These are phyloP conservation scores for Caenorhabditis becei DNA, from an alignment of 2,888 invertebrate species.

Conservation along the genomic window DNA sequence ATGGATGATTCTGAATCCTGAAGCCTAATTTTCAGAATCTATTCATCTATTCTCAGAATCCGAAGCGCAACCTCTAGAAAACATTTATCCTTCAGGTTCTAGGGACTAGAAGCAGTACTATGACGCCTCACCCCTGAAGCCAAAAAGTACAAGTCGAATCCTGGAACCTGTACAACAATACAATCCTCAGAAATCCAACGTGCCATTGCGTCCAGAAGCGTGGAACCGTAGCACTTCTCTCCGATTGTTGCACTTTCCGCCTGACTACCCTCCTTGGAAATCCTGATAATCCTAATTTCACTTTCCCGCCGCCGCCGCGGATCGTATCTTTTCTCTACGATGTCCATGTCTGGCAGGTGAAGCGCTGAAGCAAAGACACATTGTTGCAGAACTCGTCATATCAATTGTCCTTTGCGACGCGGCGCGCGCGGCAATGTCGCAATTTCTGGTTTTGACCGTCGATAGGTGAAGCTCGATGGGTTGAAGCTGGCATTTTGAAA, in stretches of 20 bases:
- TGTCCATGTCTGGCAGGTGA: conserved; percentile 43
- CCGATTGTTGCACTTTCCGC: conserved; percentile 44
- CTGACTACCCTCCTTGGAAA: conserved; percentile 19
- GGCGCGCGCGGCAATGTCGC: conserved; percentile 36
- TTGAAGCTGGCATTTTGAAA: conserved; percentile 12
- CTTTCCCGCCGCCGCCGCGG: conserved; percentile 10
- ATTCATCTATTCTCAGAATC: too few species aligned
- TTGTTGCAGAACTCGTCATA: conserved; percentile 61
- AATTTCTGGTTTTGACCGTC: conserved; percentile 57
- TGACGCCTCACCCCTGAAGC: too few species aligned
- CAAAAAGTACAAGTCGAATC: too few species aligned
- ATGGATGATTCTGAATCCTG: too few species aligned
- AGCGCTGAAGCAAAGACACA: conserved; percentile 31
- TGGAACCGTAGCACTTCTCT: conserved; percentile 37
- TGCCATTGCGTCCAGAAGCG: neutral
- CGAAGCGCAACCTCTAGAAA: too few species aligned
- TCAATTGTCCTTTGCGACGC: conserved; percentile 56
- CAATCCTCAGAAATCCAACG: too few species aligned
- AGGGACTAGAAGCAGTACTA: too few species aligned
- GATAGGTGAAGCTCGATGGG: neutral
- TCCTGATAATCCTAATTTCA: conserved; percentile 57
- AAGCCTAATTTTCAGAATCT: too few species aligned
- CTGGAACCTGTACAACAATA: too few species aligned
- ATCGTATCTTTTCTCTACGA: conserved; percentile 16
- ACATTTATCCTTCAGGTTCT: too few species aligned